A percentile compares a stretch with the other conserved stretches of the same genome.
These are phyloP conservation scores for Eleginops maclovinus DNA, from an alignment of 2,113 vertebrate genomes.

Conservation along the genomic window DNA sequence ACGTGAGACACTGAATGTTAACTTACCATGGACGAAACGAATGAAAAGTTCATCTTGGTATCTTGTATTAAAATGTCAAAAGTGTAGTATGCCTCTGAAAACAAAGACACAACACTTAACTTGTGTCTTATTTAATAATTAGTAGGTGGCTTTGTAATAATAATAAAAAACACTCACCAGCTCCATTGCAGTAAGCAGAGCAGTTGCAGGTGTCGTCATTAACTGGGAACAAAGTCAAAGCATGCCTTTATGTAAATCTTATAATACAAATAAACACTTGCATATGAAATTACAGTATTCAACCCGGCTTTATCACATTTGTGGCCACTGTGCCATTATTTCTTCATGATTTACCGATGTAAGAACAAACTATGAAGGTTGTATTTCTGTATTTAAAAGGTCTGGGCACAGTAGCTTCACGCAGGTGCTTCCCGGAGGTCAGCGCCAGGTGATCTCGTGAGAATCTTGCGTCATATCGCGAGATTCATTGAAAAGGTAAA, in stretches of 20 bases:
- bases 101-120: constrained; percentile 6
- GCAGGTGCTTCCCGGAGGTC: too few relatives aligned
- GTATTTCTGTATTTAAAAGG: too few relatives aligned
- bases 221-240: constrained; percentile 44
- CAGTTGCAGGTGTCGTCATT: constrained; percentile 62
- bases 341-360: too few relatives aligned
- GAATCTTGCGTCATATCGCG: too few relatives aligned
- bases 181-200: constrained; percentile 63
- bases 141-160: not conserved
- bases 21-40: constrained; percentile 55
- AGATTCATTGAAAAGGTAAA: too few relatives aligned
- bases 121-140: too few relatives aligned
- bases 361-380: too few relatives aligned
- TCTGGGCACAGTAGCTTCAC: too few relatives aligned
- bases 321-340: too few relatives aligned
- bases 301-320: too few relatives aligned
- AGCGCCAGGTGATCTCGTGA: too few relatives aligned
- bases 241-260: not conserved
- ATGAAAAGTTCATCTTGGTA: not conserved
- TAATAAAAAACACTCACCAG: constrained; percentile 65
- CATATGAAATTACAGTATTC: too few relatives aligned
- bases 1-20: not conserved
- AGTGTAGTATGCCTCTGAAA: constrained; percentile 75
- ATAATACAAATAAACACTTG: not conserved
- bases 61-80: constrained; percentile 45